phyloP scores from a whole-genome alignment of 1,140 invertebrate species.

The Panulirus ornatus region DNA sequence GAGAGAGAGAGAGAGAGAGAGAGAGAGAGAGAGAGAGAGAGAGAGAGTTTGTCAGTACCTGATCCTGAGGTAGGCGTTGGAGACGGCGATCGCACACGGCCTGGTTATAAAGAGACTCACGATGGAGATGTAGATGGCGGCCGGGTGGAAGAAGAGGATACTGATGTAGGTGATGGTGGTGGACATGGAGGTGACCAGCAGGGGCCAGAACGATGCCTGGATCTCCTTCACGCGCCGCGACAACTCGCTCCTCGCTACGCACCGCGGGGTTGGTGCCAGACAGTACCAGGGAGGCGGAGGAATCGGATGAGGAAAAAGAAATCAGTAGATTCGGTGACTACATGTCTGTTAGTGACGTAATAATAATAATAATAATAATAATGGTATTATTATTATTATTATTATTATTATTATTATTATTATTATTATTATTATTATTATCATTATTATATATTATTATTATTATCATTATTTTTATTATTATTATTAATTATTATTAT shows the following conservation, averaged over 20 bases:
- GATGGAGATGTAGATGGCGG: conserved; percentile 61
- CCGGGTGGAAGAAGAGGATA: conserved; percentile 58
- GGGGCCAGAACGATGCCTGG: conserved; percentile 80
- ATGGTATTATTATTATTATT: too few relatives aligned
- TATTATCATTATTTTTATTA: too few relatives aligned
- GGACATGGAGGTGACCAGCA: conserved; percentile 80
- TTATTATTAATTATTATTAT: too few relatives aligned
- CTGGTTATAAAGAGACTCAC: conserved; percentile 60
- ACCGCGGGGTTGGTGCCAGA: not conserved
- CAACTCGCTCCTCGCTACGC: conserved; percentile 28
- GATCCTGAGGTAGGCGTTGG: conserved; percentile 71
- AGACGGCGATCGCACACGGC: conserved; percentile 66
- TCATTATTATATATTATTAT: too few relatives aligned
- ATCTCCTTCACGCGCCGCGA: conserved; percentile 87
- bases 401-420: too few relatives aligned
- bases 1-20: conserved; percentile 31
- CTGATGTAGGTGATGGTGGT: conserved; percentile 71
- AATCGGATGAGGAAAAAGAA: too few relatives aligned
- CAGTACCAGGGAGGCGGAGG: too few relatives aligned
- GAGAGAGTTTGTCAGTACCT: conserved; percentile 46
- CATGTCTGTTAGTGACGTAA: too few relatives aligned
- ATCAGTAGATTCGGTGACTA: too few relatives aligned
- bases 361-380: too few relatives aligned
- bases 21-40: conserved; percentile 44
- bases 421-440: too few relatives aligned